Conservation (phyloP, 2,888 invertebrate genomes). For the Rhogogaster chlorosoma region DNA sequence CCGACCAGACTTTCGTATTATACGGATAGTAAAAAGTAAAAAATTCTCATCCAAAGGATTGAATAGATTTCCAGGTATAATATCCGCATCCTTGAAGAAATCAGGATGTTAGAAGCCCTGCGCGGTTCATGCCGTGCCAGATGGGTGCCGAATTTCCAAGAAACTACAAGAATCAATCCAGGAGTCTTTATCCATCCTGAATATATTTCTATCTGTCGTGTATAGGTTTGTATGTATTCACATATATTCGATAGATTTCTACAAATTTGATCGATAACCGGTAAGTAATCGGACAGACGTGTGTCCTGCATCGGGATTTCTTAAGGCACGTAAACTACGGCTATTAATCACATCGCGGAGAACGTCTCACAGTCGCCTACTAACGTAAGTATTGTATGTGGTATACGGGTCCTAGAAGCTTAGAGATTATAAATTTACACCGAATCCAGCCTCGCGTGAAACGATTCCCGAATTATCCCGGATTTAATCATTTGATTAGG, state of each 20-base stretch:
- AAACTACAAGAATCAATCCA: constrained; percentile 3
- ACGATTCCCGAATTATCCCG: neutral
- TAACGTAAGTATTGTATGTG: no score
- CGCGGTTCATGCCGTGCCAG: neutral
- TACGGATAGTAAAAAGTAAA: neutral
- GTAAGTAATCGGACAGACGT: constrained; percentile 4
- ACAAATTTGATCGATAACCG: neutral
- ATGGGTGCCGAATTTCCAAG: constrained; percentile 2
- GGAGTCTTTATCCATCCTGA: neutral
- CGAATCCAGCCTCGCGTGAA: constrained; percentile 13
- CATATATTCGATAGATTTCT: neutral
- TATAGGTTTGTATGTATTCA: neutral
- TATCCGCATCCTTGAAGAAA: neutral
- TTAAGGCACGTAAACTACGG: constrained; percentile 8
- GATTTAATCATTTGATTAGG: neutral
- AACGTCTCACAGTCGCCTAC: neutral
- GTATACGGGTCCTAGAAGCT: neutral
- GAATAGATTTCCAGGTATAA: constrained; percentile 36
- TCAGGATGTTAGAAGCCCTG: neutral
- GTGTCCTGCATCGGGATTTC: neutral
- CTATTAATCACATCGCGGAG: constrained; percentile 4
- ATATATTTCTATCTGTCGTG: neutral
- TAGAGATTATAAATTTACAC: neutral
- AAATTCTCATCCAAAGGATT: constrained; percentile 14
- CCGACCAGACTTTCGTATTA: neutral